Evolutionary conservation across 64 coral and sea anemone genomes (phyloP), one percentile per base, ranked within the genome.

Genomic region (Pocillopora verrucosa): DNA sequence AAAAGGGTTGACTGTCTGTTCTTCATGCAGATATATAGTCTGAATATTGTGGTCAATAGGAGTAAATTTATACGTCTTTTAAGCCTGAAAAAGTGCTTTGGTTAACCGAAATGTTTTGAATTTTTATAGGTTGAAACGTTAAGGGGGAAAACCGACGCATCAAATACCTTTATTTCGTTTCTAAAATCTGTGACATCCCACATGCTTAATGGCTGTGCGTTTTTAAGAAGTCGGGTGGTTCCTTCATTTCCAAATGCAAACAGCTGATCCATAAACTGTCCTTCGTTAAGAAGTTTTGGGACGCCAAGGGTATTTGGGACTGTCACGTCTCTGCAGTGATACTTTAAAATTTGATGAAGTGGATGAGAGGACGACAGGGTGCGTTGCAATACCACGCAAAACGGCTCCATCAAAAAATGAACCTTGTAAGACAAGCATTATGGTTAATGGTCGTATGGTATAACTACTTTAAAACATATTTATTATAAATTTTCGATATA

Each of bases 301-400:
- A 63, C 61, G 19, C 89, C 93, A 16, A 92, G 67, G 3, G 62
- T 84, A 58, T 95, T 95, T 0, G 93, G 73, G 13, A 78, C 65
- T 11, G 65, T 25, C 5, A 95, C 34, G 13, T 90, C 93, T 12
- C 89, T 65, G 70, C 93, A 95, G 60, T 95, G 93, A 80, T 65
- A 95, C 77, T 89, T 87, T 10, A 95, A 82, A 0, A 95, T 91
- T 38, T 88, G 74, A 56, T 92, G 34, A 83, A 95, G 58, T 9
- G 93, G 93, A 58, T 95, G 93, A 9, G 65, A n/a, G 13, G 74
- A 4, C 58, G 93, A 74, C 6, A 95, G 34, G 34, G 87, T 86
- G n/a, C 93, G 78, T 79, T 95, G 34, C 5, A 95, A 57, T 16
- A 58, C 59, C 4, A 95, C 30, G 37, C 93, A 95, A 16, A 95